Evolutionary conservation across 2,797 vertebrate species (phyloP).

Genomic region (Platalea minor): DNA sequence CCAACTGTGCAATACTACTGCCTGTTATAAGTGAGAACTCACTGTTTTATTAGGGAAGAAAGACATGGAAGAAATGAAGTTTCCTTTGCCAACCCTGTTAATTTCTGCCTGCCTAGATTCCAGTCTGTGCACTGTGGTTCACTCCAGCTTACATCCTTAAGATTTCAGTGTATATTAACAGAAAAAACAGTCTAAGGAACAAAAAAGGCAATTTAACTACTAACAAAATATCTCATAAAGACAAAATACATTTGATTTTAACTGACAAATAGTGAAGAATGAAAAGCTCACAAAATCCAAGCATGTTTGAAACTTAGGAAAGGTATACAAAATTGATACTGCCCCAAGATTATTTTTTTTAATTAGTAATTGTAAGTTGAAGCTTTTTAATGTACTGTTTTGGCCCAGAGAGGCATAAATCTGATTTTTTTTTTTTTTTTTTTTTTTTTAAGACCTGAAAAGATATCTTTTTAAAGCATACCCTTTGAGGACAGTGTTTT

Average conservation of each 20-base stretch:
- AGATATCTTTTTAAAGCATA: not conserved
- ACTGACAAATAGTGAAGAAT: not conserved
- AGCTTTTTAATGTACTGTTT: not conserved
- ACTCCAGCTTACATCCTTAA: not conserved
- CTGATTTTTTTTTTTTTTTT: not conserved
- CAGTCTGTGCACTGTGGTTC: not conserved
- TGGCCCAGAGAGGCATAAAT: not conserved
- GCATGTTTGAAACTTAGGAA: not conserved
- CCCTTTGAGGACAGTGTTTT: not conserved
- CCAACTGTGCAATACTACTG: not conserved
- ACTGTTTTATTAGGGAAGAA: not conserved
- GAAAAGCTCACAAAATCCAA: not conserved
- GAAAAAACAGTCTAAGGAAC: not conserved
- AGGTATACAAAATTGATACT: not conserved
- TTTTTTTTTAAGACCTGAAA: not conserved
- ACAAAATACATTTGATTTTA: not conserved
- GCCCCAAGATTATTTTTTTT: not conserved
- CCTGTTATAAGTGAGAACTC: not conserved
- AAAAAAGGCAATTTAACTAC: not conserved
- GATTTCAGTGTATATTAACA: not conserved
- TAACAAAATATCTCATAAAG: not conserved
- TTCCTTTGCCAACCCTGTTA: not conserved
- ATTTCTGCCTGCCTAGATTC: not conserved
- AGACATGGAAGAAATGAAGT: not conserved
- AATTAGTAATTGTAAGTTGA: not conserved